Evolutionary conservation across 2,113 vertebrate species (phyloP), one percentile per base, ranked within the genome.

Genomic region (Steatornis caripensis): DNA sequence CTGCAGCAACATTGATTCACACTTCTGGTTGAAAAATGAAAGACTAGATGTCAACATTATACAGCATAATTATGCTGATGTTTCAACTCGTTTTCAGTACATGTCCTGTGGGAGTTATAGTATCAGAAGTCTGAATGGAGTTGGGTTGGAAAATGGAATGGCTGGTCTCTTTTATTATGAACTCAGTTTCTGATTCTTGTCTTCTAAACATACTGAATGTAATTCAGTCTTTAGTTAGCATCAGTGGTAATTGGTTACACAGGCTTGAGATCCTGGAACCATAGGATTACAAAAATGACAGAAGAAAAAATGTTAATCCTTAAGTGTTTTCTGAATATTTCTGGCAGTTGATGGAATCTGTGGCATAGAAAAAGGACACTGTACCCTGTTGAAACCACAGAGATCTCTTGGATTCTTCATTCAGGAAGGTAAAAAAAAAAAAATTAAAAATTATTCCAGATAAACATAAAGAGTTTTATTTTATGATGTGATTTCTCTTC

Each of bases 11-110:
- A 92, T 60, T 85, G 66, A 85, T 90, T 85, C 88, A 51, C 65
- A 85, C 48, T 91, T 96, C 82, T 85, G 46, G 53, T 39, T 79
- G 75, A 72, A 45, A 94, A 96, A 88, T 88, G 48, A 94, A 90
- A 94, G 82, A 57, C 57, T 39, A 20, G 24, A 75, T 81, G 46
- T 55, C 80, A 93, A 78, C 23, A 24, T 87, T 87, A 70, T 45
- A 45, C 43, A 49, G 39, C 26, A 46, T 87, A 94, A 91, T 93
- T 94, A 87, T 89, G 37, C 60, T 84, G 80, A 89, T 43, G 30
- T 37, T 82, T 91, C 66, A 77, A 12, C 41, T 61, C 36, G 65
- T 27, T 51, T 84, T 84, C 64, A 68, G 30, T 51, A 60, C 6
- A 5, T 29, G n/a, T 87, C 91, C 77, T 84, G 34, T 82, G 58